These are phyloP conservation scores for Phrynosoma blainvillii DNA, from an alignment of 2,113 vertebrate species.

Conservation along the genomic window DNA sequence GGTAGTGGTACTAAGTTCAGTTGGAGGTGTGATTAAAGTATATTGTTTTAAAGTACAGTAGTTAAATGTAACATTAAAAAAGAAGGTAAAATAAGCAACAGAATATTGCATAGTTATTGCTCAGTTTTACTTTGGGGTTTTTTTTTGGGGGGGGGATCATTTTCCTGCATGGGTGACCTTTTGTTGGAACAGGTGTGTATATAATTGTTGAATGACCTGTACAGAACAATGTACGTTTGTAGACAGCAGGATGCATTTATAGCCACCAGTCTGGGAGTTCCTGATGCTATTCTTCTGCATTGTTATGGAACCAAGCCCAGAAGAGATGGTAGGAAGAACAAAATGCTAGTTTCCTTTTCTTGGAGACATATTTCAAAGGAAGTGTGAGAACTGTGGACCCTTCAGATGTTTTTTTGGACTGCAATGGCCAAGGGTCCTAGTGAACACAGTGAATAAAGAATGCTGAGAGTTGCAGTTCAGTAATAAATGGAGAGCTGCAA, in stretches of 20 bases:
- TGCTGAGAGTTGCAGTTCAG: no score
- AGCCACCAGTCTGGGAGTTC: neutral
- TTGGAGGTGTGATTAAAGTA: neutral
- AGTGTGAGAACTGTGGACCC: no score
- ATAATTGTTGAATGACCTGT: conserved; percentile 9
- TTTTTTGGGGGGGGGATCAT: neutral
- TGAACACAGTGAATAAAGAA: no score
- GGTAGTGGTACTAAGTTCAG: neutral
- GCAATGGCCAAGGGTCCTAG: no score
- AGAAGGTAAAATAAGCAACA: neutral
- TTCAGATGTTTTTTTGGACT: no score
- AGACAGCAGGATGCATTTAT: neutral
- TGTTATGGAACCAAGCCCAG: neutral
- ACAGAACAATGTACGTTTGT: neutral
- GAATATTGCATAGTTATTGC: neutral
- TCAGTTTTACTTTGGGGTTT: neutral
- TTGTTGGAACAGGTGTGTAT: neutral
- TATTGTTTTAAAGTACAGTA: neutral
- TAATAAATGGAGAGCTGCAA: no score
- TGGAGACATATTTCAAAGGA: no score
- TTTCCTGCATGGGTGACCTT: neutral
- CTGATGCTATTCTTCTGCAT: neutral
- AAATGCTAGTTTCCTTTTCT: neutral
- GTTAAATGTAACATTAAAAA: neutral
- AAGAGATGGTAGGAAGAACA: neutral